Percentiles rank a stretch among this genome's conserved stretches.
These are phyloP conservation scores for Trachemys scripta DNA, from an alignment of 2,113 vertebrate species.

Conservation along the genomic window DNA sequence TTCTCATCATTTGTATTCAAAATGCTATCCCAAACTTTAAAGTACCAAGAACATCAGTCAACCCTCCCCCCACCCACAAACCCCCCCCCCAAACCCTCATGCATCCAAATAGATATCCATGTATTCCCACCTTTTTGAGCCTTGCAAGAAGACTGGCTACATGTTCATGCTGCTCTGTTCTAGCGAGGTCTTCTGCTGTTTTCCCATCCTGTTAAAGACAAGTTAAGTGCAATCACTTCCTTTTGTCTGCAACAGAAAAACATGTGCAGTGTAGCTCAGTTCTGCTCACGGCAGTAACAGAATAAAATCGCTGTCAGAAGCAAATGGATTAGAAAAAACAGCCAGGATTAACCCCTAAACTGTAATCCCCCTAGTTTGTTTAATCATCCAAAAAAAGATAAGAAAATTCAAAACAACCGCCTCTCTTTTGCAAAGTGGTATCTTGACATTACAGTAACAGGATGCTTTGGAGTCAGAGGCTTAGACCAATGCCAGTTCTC, in stretches of 20 bases:
- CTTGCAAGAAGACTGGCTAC: slow-evolving; percentile 88
- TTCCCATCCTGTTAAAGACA: slow-evolving; percentile 90
- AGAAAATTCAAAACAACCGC: not conserved
- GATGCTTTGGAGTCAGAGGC: not conserved
- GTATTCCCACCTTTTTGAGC: slow-evolving; percentile 90
- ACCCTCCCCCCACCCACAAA: not conserved
- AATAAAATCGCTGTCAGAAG: not conserved
- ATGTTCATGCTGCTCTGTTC: slow-evolving; percentile 87
- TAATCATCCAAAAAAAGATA: not conserved
- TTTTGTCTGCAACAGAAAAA: not conserved
- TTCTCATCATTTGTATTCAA: not conserved
- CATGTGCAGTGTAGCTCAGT: not conserved
- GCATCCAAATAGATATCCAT: not conserved
- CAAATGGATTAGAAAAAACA: not conserved
- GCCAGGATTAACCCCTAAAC: not conserved
- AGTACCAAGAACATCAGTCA: not conserved
- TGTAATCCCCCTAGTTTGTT: not conserved
- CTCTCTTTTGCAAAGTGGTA: not conserved
- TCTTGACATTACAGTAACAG: not conserved
- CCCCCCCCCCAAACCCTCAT: not conserved
- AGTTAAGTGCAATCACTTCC: slow-evolving; percentile 7
- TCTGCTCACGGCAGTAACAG: not conserved
- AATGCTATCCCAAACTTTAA: not conserved
- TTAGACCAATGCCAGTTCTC: not conserved
- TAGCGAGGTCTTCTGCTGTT: slow-evolving; percentile 93